Evolutionary conservation across 2,113 vertebrate genomes (phyloP).

Genomic region (Apeltes quadracus): DNA sequence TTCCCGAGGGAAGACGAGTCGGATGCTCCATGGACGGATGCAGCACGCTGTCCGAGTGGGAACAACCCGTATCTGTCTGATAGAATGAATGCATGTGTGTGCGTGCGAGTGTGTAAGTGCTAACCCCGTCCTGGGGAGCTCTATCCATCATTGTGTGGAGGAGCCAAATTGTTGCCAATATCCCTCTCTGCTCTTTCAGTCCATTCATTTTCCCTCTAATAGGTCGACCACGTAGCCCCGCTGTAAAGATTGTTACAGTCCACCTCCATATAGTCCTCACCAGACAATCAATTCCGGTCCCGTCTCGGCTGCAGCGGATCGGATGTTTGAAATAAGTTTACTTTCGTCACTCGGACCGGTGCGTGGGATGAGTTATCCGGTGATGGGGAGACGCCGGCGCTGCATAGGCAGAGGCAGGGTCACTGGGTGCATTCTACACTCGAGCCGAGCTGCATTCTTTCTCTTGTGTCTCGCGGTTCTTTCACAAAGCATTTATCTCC

Average conservation of each 20-base stretch:
- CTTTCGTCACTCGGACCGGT: not conserved
- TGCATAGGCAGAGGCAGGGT: slow-evolving; percentile 48
- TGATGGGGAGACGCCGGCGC: too few relatives aligned
- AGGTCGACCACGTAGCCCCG: slow-evolving; percentile 9
- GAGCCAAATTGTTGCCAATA: slow-evolving; percentile 55
- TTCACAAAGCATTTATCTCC: not conserved
- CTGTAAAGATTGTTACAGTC: slow-evolving; percentile 58
- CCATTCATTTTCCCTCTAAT: slow-evolving; percentile 51
- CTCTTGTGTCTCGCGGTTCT: slow-evolving; percentile 11
- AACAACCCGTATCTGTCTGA: slow-evolving; percentile 23
- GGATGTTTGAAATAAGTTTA: slow-evolving; percentile 6
- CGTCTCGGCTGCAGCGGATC: not conserved
- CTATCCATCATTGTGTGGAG: slow-evolving; percentile 54
- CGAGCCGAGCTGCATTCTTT: slow-evolving; percentile 22
- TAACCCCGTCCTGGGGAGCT: slow-evolving; percentile 20
- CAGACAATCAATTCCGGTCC: slow-evolving; percentile 29
- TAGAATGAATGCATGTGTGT: slow-evolving; percentile 1
- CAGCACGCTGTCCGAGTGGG: not conserved
- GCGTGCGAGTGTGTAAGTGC: slow-evolving; percentile 2
- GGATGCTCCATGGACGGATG: not conserved
- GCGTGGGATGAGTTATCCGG: not conserved
- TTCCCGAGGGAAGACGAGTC: not conserved
- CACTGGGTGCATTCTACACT: slow-evolving; percentile 41
- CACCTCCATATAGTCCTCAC: slow-evolving; percentile 33
- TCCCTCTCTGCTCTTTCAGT: slow-evolving; percentile 34